Base-by-base conservation (phyloP, 2,888 invertebrate species). In the Scaeva pyrastri region DNA sequence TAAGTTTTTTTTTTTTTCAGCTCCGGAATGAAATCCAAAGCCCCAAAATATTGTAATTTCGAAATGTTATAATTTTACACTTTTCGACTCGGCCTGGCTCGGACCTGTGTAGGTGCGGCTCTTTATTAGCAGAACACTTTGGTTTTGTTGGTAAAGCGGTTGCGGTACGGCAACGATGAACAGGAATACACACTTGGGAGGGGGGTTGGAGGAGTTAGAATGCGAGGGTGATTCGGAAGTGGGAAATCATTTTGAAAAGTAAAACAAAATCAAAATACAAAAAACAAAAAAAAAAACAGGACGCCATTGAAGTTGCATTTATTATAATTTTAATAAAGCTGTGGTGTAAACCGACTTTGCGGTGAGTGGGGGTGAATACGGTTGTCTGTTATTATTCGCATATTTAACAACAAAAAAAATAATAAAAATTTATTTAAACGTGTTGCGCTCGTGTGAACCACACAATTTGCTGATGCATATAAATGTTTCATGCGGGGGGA, bases 301-400 rank as follows among this genome's bases (percentile, higher is more conserved):
- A 50, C 50, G 50, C 39, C 60, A 60, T 39, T 16, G 14, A 31
- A 41, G 19, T 60, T 36, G 23, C 41, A 45, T 31, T 31, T 23
- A 62, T 8, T 11, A 39, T 31, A 36, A 21, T 66, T 70, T 68
- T 70, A 70, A 76, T 76, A 76, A 31, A 76, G 58, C 68, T 26
- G 39, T 16, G 45, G 58, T 60, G 31, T 45, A 43, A 14, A 12
- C 23, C 21, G n/a, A 58, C 21, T 58, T 8, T 64, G 43, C 19
- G 70, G 76, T 77, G 23, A 62, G 36, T 31, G 12, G 58, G 58
- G 70, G 52, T 31, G 70, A 52, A 70, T 43, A 41, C 14, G 64
- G 23, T 64, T 72, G 64, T 64, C 56, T 72, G 71, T 72, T 72
- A 74, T 74, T 80, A 68, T 68, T 58, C 74, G 43, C 74, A 74